A percentile compares a stretch with the other conserved stretches of the same genome.
phyloP scores from a whole-genome alignment of 2,888 invertebrate genomes.

The Eupelmus urozonus region DNA sequence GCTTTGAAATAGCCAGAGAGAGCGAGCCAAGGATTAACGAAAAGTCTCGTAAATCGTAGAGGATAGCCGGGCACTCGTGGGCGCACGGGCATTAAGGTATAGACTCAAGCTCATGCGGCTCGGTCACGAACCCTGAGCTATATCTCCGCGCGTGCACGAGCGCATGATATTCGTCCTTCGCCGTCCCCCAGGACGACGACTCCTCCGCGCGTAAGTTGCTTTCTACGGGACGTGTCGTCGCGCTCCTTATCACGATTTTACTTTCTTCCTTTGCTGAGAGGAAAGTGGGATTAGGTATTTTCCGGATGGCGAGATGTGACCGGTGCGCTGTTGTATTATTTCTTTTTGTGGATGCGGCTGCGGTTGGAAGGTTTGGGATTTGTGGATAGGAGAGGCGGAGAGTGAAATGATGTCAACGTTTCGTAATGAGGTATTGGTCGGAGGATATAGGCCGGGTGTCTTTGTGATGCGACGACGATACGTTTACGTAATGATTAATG shows the following conservation, averaged over 20 bases:
- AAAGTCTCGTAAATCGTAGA: constrained; percentile 30
- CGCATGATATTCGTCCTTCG: constrained; percentile 18
- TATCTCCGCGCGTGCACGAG: background rate
- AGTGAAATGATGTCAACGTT: no score
- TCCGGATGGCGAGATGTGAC: background rate
- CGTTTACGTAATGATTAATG: constrained; percentile 8
- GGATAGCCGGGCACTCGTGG: background rate
- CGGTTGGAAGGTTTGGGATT: no score
- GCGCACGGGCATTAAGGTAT: constrained; percentile 12
- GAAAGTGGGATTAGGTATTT: background rate
- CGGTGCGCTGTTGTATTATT: no score
- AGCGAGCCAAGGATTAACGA: background rate
- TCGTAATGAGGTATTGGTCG: no score
- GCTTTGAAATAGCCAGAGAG: background rate
- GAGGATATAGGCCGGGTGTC: background rate
- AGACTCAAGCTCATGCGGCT: constrained; percentile 65
- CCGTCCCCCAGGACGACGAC: background rate
- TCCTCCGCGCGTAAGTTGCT: background rate
- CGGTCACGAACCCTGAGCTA: constrained; percentile 66
- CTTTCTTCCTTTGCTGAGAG: background rate
- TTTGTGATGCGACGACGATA: background rate
- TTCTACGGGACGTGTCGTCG: background rate
- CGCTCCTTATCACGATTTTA: background rate
- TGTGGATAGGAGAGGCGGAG: no score
- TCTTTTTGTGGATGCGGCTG: no score